A percentile compares a stretch with the other conserved stretches of the same genome.
Evolutionary conservation across 2,797 vertebrate genomes (phyloP).

Genomic region (Pelodytes ibericus): DNA sequence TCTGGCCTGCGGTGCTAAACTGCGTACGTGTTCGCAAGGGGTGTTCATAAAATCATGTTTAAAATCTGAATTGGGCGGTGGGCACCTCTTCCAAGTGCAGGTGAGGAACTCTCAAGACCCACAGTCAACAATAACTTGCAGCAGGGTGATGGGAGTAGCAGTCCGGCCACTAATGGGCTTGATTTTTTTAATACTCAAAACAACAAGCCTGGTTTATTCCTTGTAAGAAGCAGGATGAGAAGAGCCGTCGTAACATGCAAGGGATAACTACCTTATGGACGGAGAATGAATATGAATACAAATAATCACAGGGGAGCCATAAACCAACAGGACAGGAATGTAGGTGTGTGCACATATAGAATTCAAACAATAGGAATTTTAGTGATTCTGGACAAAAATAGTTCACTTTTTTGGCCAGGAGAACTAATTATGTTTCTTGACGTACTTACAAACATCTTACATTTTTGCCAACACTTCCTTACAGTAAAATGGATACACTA

Average conservation of each 20-base stretch:
- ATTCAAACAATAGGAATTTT: conserved; percentile 22
- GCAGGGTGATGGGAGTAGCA: not conserved
- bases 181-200: not conserved
- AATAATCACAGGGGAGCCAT: conserved; percentile 26
- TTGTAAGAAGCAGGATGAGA: conserved; percentile 22
- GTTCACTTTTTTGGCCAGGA: not conserved
- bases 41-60: not conserved
- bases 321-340: conserved; percentile 1
- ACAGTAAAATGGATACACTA: no score
- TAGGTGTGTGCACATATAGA: not conserved
- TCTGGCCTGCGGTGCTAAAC: no score
- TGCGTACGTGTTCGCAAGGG: no score
- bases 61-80: not conserved
- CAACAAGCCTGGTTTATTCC: not conserved
- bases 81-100: not conserved
- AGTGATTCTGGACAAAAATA: not conserved
- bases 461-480: no score
- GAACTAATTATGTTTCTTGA: not conserved
- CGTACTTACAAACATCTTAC: no score
- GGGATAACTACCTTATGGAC: not conserved
- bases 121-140: no score
- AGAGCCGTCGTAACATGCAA: conserved; percentile 14
- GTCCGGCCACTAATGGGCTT: not conserved
- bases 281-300: not conserved
- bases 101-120: not conserved